These are phyloP conservation scores for Colaptes auratus DNA, from an alignment of 2,113 vertebrate species.

Conservation along the genomic window DNA sequence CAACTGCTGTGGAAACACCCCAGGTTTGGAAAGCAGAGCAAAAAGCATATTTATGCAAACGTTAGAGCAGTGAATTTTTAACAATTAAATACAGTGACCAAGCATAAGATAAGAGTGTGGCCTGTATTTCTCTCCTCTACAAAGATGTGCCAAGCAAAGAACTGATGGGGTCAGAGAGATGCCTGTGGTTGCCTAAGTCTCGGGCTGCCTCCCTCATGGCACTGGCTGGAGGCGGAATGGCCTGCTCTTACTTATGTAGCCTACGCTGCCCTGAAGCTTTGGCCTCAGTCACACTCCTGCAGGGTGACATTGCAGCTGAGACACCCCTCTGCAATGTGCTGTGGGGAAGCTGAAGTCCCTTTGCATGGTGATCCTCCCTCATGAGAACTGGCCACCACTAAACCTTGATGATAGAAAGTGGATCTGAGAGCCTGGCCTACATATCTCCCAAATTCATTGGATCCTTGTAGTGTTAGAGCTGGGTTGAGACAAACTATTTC, in stretches of 20 bases:
- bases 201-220: background rate
- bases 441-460: background rate
- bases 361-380: background rate
- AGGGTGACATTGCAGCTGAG: accelerated
- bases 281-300: background rate
- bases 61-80: background rate
- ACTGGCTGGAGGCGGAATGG: background rate
- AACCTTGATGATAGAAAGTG: background rate
- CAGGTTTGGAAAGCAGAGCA: background rate
- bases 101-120: background rate
- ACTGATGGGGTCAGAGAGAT: background rate
- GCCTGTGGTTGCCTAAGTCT: background rate
- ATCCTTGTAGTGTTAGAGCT: background rate
- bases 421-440: background rate
- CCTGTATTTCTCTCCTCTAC: background rate
- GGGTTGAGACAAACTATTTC: background rate
- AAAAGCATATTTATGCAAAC: background rate
- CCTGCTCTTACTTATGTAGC: accelerated
- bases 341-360: background rate
- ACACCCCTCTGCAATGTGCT: accelerated
- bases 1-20: background rate
- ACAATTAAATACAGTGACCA: background rate
- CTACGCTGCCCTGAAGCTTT: background rate
- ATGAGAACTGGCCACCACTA: accelerated
- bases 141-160: background rate